Percentiles rank a stretch among this genome's conserved stretches.
phyloP scores from a whole-genome alignment of 2,797 vertebrate genomes.

The Podargus strigoides region DNA sequence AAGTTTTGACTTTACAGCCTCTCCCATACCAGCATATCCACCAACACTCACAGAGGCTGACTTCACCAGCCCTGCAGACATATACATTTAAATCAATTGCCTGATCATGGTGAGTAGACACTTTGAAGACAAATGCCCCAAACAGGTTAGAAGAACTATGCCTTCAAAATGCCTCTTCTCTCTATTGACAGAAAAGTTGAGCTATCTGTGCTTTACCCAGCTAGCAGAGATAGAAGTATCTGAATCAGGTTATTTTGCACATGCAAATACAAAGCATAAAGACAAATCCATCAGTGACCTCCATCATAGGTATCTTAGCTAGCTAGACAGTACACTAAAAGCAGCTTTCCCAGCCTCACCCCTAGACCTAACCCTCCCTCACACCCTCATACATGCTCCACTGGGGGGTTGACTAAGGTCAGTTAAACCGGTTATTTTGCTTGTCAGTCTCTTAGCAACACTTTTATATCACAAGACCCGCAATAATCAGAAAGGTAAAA shows the following conservation, averaged over 20 bases:
- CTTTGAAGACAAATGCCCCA: not conserved
- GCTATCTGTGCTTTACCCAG: not conserved
- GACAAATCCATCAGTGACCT: not conserved
- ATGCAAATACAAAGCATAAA: not conserved
- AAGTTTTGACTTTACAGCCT: not conserved
- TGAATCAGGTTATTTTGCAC: not conserved
- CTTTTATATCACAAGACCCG: not conserved
- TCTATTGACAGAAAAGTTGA: not conserved
- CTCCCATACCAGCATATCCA: not conserved
- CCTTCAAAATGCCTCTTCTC: not conserved
- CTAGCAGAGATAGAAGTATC: not conserved
- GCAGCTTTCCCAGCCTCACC: not conserved
- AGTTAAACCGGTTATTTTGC: not conserved
- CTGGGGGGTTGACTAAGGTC: not conserved
- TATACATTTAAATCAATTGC: not conserved
- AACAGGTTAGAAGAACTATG: not conserved
- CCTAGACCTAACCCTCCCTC: not conserved
- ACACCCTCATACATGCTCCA: too few species aligned
- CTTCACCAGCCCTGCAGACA: not conserved
- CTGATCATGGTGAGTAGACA: fast-evolving
- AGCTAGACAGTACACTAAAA: not conserved
- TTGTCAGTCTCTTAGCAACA: not conserved
- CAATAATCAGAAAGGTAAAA: not conserved
- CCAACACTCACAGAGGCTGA: not conserved
- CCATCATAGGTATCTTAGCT: not conserved